Conservation (phyloP, 2,113 vertebrate genomes). For the Rhadina sibilatrix region DNA sequence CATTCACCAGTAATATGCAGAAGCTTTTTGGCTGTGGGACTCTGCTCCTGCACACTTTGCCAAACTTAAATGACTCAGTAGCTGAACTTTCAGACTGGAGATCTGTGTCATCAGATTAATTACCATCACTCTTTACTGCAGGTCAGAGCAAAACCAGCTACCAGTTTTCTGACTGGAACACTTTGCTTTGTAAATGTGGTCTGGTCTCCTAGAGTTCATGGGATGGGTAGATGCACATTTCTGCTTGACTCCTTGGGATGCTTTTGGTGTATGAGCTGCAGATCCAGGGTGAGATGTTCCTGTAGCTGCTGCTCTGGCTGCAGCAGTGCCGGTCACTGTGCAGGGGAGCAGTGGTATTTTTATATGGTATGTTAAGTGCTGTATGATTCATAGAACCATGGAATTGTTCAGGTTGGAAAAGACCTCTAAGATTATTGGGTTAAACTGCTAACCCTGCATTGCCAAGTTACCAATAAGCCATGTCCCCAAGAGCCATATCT, state of each 20-base stretch:
- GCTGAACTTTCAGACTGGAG: neutral
- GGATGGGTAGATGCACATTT: neutral
- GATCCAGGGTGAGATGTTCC: neutral
- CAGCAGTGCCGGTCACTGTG: rapidly evolving
- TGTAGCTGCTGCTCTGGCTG: neutral
- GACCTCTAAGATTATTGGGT: neutral
- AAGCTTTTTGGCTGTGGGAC: neutral
- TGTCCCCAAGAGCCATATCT: rapidly evolving
- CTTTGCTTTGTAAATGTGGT: neutral
- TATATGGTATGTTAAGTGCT: neutral
- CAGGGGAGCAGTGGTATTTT: neutral
- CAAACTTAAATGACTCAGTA: neutral
- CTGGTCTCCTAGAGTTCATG: neutral
- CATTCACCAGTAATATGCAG: neutral
- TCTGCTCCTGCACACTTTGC: neutral
- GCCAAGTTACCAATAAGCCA: neutral
- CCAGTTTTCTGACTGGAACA: neutral
- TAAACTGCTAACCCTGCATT: neutral
- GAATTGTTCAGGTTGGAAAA: neutral
- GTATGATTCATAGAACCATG: neutral
- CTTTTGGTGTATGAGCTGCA: neutral
- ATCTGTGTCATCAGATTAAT: neutral
- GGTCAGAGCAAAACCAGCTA: neutral
- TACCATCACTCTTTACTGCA: neutral
- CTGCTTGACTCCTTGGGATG: neutral